These are phyloP conservation scores for Lymantria monacha DNA, from an alignment of 2,888 invertebrate genomes.

Conservation along the genomic window DNA sequence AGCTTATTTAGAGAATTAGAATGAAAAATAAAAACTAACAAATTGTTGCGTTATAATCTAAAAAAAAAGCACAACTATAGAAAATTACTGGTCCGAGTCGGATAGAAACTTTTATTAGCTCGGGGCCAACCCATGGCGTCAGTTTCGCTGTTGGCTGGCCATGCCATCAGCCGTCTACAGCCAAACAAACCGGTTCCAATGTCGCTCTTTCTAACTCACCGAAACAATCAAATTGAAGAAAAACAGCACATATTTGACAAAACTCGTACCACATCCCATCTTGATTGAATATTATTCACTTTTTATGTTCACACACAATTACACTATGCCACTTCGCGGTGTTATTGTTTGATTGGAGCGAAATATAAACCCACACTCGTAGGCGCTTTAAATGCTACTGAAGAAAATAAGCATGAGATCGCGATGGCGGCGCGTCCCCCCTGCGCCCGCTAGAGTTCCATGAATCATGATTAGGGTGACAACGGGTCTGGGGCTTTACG, in stretches of 20 bases:
- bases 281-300: slow-evolving; percentile 71
- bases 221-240: slow-evolving; percentile 89
- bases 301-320: slow-evolving; percentile 61
- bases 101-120: slow-evolving; percentile 10
- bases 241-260: slow-evolving; percentile 91
- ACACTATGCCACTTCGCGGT: slow-evolving; percentile 67
- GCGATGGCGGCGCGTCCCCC: slow-evolving; percentile 64
- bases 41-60: background rate
- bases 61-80: background rate
- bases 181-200: slow-evolving; percentile 63
- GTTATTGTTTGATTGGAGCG: slow-evolving; percentile 39
- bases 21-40: background rate
- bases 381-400: slow-evolving; percentile 61
- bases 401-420: slow-evolving; percentile 59
- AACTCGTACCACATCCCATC: slow-evolving; percentile 88
- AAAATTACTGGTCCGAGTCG: slow-evolving; percentile 9
- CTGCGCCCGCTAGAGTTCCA: slow-evolving; percentile 40
- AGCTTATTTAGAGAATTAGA: too few relatives aligned
- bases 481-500: slow-evolving; percentile 33
- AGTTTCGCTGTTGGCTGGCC: slow-evolving; percentile 58
- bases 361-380: slow-evolving; percentile 32
- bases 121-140: slow-evolving; percentile 28
- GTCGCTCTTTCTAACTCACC: slow-evolving; percentile 83
- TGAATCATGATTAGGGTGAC: slow-evolving; percentile 50
- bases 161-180: slow-evolving; percentile 56